Conservation (phyloP, 1,140 invertebrate species). For the Drosophila nikananu region DNA sequence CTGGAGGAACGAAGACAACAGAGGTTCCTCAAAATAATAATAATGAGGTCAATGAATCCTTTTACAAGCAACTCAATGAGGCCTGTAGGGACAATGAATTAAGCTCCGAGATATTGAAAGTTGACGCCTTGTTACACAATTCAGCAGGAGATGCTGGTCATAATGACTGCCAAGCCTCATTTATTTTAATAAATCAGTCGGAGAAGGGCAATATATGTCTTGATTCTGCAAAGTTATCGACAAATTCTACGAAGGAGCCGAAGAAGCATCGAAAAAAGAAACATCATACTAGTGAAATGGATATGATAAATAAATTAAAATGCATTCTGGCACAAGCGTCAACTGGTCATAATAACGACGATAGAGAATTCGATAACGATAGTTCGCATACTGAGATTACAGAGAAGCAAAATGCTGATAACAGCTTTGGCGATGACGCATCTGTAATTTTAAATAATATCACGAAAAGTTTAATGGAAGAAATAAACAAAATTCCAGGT, state of each 20-base stretch:
- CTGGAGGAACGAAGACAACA: conserved; percentile 58
- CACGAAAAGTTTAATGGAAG: conserved; percentile 66
- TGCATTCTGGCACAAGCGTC: conserved; percentile 64
- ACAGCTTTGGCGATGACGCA: conserved; percentile 25
- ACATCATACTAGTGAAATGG: conserved; percentile 81
- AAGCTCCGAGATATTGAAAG: conserved; percentile 65
- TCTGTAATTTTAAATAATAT: conserved; percentile 55
- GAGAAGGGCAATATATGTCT: conserved; percentile 81
- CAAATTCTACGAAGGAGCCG: conserved; percentile 44
- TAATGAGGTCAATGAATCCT: conserved; percentile 94
- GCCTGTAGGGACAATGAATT: conserved; percentile 91
- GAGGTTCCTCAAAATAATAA: not conserved
- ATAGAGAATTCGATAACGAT: not conserved
- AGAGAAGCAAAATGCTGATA: conserved; percentile 15
- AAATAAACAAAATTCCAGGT: conserved; percentile 82
- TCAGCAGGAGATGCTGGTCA: conserved; percentile 34
- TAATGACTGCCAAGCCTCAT: conserved; percentile 49
- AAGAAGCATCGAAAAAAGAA: conserved; percentile 80
- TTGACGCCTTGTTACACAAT: conserved; percentile 66
- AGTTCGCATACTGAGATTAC: not conserved
- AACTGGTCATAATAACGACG: conserved; percentile 2
- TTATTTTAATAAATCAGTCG: conserved; percentile 92
- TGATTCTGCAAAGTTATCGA: conserved; percentile 4
- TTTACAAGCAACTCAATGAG: conserved; percentile 94
- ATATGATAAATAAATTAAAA: conserved; percentile 82